Conservation (phyloP, 1,140 invertebrate genomes). For the Drosophila novamexicana region DNA sequence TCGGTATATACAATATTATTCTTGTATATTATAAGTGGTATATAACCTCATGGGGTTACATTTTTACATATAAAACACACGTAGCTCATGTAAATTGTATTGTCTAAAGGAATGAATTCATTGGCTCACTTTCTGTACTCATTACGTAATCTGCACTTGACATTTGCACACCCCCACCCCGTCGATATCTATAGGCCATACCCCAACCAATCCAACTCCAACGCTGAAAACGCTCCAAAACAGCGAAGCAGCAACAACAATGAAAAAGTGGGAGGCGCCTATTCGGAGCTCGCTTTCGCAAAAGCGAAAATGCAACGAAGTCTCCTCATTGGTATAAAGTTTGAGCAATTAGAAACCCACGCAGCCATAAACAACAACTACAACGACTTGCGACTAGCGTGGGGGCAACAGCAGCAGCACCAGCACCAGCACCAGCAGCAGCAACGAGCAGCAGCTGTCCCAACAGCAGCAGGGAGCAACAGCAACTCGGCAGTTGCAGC, state of each 20-base stretch:
- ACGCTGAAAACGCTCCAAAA: conserved; percentile 21
- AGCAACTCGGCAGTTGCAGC: conserved; percentile 34
- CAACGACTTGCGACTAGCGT: conserved; percentile 40
- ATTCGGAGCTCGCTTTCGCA: conserved; percentile 69
- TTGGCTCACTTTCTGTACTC: not conserved
- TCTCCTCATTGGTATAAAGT: conserved; percentile 81
- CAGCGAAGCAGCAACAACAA: conserved; percentile 38
- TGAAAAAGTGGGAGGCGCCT: conserved; percentile 79
- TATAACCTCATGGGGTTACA: too few species aligned
- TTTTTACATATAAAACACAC: not conserved
- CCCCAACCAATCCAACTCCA: conserved; percentile 32
- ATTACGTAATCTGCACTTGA: not conserved
- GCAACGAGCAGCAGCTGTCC: conserved; percentile 7
- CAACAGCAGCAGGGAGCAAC: conserved; percentile 12
- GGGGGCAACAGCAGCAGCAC: conserved; percentile 29
- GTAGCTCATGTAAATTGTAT: not conserved
- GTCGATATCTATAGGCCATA: not conserved
- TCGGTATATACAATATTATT: not conserved
- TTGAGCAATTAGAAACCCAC: conserved; percentile 84
- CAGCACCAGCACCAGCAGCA: not conserved
- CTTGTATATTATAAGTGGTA: too few species aligned
- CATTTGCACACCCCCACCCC: not conserved
- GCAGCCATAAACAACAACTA: conserved; percentile 81
- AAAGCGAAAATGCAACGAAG: conserved; percentile 78
- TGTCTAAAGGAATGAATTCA: not conserved